Evolutionary conservation across 2,113 vertebrate species (phyloP), one percentile per base, ranked within the genome.

Genomic region (Oreotragus oreotragus): DNA sequence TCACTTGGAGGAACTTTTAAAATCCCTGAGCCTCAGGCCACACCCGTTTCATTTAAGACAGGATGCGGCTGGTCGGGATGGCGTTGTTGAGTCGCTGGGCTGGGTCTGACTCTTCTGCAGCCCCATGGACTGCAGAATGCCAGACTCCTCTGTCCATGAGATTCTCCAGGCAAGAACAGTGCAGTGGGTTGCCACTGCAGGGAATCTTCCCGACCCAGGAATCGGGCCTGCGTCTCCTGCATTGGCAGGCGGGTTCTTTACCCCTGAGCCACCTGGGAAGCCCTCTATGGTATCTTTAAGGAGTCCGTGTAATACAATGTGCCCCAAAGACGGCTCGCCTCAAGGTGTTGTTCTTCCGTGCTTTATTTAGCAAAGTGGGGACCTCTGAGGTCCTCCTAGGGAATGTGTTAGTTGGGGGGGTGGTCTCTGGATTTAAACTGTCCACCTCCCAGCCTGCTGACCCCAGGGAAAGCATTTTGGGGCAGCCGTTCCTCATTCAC

Each of bases 271-370:
- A 0, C 36, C 10, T 30, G 36, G 70, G 11, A 39, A 43, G 36
- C 21, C 36, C 21, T 3, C 27, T 10, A 16, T 8, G 1, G 17
- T 2, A 2, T 19, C 39, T 66, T 43, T 43, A 25, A 66, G 53
- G 60, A 53, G 64, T 23, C 16, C 0, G 0, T 23, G 25, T 58
- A 30, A 73, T 16, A 57, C 9, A 0, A 0, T 1, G 39, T 6
- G 2, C 33, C 6, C 21, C 39, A 23, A 58, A 49, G 25, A 17
- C 16, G 6, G 8, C 10, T 60, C 13, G 58, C 25, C 62, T 45
- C 60, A 19, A 33, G 60, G 39, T 2, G 1, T 23, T 19, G 3
- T 47, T 25, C 43, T 25, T 36, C 23, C 16, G 4, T 13, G 77
- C 39, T 58, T 73, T 27, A 33, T 49, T 73, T 39, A 58, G 33